Conservation (phyloP, 2,888 invertebrate genomes). For the Torymus auratus region DNA sequence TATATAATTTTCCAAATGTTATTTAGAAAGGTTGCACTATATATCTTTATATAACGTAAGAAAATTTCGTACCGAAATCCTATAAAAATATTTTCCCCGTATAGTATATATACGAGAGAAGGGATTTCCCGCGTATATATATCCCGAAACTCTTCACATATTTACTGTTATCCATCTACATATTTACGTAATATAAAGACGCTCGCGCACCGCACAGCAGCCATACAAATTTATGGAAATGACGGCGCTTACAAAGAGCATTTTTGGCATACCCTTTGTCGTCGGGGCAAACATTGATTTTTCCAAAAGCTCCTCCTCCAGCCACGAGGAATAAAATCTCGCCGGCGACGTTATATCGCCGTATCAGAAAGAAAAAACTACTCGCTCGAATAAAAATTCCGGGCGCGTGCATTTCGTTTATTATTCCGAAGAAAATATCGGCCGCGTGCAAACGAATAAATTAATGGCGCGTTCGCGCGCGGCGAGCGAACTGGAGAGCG, state of each 20-base stretch:
- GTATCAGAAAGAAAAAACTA: neutral
- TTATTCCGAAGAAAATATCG: constrained; percentile 1
- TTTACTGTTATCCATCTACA: constrained; percentile 13
- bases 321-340: no score
- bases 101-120: neutral
- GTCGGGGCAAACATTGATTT: constrained; percentile 6
- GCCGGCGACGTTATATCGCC: no score
- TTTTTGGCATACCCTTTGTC: constrained; percentile 23
- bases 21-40: no score
- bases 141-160: neutral
- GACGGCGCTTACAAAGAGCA: constrained; percentile 11
- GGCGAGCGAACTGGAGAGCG: no score
- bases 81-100: no score
- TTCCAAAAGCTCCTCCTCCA: no score
- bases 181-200: constrained; percentile 15
- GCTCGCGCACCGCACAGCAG: neutral
- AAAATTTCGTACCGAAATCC: no score
- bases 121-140: neutral
- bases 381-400: constrained; percentile 20
- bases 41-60: no score
- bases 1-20: no score
- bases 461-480: neutral
- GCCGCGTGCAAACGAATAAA: neutral
- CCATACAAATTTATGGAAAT: constrained; percentile 13
- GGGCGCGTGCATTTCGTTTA: neutral